phyloP scores from a whole-genome alignment of 2,113 vertebrate genomes.

The Pangasianodon hypophthalmus region DNA sequence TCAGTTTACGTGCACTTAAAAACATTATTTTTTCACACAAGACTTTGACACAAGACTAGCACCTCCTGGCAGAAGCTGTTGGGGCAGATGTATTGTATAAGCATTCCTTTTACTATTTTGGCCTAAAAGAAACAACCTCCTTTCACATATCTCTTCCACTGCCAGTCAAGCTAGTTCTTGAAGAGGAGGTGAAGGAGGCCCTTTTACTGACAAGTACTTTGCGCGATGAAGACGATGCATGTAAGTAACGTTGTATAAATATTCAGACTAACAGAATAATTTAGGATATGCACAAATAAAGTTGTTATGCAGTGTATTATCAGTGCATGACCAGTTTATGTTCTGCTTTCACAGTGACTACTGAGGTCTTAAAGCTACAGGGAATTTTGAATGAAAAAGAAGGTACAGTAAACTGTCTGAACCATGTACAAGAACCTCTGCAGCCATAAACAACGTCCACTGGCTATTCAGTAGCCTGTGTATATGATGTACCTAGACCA shows the following conservation, averaged over 20 bases:
- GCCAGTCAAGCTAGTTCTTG: slow-evolving; percentile 57
- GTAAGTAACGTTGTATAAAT: slow-evolving; percentile 59
- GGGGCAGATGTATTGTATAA: neutral
- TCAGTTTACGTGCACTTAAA: neutral
- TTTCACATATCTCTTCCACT: neutral
- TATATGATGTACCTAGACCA: neutral
- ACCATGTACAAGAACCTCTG: neutral
- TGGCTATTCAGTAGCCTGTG: neutral
- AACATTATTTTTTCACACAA: neutral
- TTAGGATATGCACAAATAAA: neutral
- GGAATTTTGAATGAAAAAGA: slow-evolving; percentile 65
- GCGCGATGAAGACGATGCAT: slow-evolving; percentile 57
- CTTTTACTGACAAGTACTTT: slow-evolving; percentile 31
- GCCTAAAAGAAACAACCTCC: neutral
- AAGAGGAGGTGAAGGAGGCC: slow-evolving; percentile 58
- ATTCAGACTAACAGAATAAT: neutral
- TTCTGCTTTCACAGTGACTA: slow-evolving; percentile 61
- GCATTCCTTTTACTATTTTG: neutral
- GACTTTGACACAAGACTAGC: neutral
- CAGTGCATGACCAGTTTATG: neutral
- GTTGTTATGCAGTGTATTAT: neutral
- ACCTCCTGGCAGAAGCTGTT: neutral
- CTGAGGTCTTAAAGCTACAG: slow-evolving; percentile 61
- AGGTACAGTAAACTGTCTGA: slow-evolving; percentile 59
- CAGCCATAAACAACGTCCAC: neutral